phyloP scores from a whole-genome alignment of 2,888 invertebrate species.

The Tiliacea aurago region DNA sequence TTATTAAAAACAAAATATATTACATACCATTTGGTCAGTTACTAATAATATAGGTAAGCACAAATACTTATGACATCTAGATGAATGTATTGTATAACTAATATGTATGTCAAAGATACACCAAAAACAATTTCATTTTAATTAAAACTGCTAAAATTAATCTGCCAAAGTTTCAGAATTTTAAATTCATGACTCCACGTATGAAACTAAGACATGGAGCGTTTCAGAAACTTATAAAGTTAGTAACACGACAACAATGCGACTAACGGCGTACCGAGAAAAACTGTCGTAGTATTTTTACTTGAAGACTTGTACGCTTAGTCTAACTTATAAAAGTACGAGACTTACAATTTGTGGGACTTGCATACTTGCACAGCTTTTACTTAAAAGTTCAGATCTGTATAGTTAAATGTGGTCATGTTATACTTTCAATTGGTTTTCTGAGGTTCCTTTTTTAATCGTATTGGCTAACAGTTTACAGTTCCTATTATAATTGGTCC shows the following conservation, averaged over 20 bases:
- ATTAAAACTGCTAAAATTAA: slow-evolving; percentile 1
- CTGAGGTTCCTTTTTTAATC: not conserved
- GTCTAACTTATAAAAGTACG: slow-evolving; percentile 42
- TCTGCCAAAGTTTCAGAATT: slow-evolving; percentile 3
- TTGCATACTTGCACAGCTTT: slow-evolving; percentile 46
- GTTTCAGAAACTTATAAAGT: slow-evolving; percentile 40
- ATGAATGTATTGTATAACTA: not conserved
- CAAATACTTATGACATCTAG: no score
- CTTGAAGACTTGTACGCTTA: slow-evolving; percentile 20
- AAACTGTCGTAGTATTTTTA: slow-evolving; percentile 52
- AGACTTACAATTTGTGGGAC: slow-evolving; percentile 50
- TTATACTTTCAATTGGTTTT: not conserved
- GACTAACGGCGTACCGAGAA: slow-evolving; percentile 33
- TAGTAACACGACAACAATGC: slow-evolving; percentile 43
- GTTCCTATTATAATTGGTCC: no score
- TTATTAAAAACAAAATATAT: no score
- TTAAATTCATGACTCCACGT: slow-evolving; percentile 28
- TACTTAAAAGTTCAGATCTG: slow-evolving; percentile 46
- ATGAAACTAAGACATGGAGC: slow-evolving; percentile 37
- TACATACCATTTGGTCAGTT: no score
- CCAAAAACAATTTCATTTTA: slow-evolving; percentile 8
- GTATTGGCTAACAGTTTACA: no score
- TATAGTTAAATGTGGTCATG: slow-evolving; percentile 23
- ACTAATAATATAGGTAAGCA: no score
- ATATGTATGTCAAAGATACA: not conserved